Evolutionary conservation across 2,888 invertebrate species (phyloP), one percentile per base, ranked within the genome.

Genomic region (Aspidiotus rigidus): DNA sequence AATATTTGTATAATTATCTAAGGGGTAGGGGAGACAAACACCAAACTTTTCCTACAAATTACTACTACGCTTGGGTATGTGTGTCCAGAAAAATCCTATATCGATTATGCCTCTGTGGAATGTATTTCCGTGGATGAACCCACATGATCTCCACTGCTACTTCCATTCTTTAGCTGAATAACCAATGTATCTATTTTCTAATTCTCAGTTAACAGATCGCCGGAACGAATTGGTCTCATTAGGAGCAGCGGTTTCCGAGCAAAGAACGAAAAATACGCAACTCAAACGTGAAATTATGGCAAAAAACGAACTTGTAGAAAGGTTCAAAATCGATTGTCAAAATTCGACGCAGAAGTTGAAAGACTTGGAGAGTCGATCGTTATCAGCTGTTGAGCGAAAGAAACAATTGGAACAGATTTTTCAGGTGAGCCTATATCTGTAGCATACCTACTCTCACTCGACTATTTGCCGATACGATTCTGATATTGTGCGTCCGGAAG

Each of bases 341-440:
- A 56, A 56, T n/a, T 17, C 16, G 5, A 56, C n/a, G 10, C 10
- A 56, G 3, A 56, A 56, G 17, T 56, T 56, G 10, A 11, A 56
- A n/a, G 16, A 17, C 7, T 3, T 56, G 16, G 16, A 56, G 16
- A 17, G 10, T 11, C 56, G 56, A 10, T 56, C 56, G 1, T 15
- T 56, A 56, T 56, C 56, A 15, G 10, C 16, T n/a, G 10, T 10
- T 56, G 56, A 56, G 13, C 56, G 56, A 15, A 56, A 15, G 17
- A 11, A 56, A 17, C 56, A 56, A 15, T 17, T 56, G 56, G 56
- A 56, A 56, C n/a, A 56, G n/a, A 56, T 56, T 56, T 56, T 56
- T 9, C n/a, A n/a, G 56, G 56, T 56, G 16, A 28, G 28, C 28
- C 28, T 28, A 28, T 28, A 28, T 28, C 5, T 28, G 1, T 5